Evolutionary conservation across 2,888 invertebrate genomes (phyloP).

Genomic region (Leptinotarsa juncta): DNA sequence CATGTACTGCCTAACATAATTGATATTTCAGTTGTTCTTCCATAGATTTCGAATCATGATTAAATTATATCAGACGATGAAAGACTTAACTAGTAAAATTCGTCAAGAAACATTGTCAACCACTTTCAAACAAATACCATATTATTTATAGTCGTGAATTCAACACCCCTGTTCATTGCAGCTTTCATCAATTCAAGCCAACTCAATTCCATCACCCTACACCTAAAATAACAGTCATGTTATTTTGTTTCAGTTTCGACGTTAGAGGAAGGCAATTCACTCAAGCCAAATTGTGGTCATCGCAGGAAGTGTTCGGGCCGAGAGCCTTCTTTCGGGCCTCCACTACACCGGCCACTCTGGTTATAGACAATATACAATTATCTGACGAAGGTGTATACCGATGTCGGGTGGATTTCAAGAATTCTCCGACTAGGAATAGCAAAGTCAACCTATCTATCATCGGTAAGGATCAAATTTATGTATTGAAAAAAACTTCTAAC

Average conservation of each 20-base stretch:
- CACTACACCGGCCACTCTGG: slow-evolving; percentile 71
- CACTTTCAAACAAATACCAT: no score
- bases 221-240: background rate
- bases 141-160: no score
- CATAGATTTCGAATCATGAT: no score
- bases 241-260: slow-evolving; percentile 70
- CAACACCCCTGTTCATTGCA: no score
- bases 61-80: no score
- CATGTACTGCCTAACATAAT: no score
- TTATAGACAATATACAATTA: slow-evolving; percentile 70
- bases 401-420: slow-evolving; percentile 80
- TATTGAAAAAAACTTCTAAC: background rate
- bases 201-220: no score
- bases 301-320: slow-evolving; percentile 69
- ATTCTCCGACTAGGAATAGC: slow-evolving; percentile 78
- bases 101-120: no score
- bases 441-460: slow-evolving; percentile 82
- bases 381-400: slow-evolving; percentile 78
- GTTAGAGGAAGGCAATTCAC: slow-evolving; percentile 69
- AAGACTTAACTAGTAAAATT: no score
- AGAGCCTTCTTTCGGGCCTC: slow-evolving; percentile 71
- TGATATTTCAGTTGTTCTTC: no score
- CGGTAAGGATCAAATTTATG: slow-evolving; percentile 67
- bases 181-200: no score
- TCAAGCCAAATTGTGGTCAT: slow-evolving; percentile 72